Conservation (phyloP, 2,888 invertebrate genomes). For the Unio pictorum region DNA sequence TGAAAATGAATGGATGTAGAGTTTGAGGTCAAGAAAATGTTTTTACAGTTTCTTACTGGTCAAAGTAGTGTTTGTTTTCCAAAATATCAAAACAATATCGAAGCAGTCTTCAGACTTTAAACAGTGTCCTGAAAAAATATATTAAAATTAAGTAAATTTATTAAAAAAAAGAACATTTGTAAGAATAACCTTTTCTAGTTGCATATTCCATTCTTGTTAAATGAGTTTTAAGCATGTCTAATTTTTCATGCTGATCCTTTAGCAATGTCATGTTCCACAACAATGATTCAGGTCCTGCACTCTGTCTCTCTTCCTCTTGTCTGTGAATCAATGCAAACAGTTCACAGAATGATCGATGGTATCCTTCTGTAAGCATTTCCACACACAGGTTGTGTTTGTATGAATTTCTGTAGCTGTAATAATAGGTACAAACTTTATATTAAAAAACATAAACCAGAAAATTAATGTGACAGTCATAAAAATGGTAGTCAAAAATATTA, state of each 20-base stretch:
- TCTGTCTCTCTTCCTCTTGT: conserved; percentile 60
- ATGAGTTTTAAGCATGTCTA: conserved; percentile 63
- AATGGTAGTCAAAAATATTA: neutral
- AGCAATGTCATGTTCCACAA: conserved; percentile 66
- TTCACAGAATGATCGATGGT: conserved; percentile 68
- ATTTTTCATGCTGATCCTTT: conserved; percentile 66
- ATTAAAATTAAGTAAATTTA: neutral
- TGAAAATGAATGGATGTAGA: no score
- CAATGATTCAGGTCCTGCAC: conserved; percentile 68
- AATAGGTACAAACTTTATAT: conserved; percentile 1
- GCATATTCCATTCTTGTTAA: conserved; percentile 66
- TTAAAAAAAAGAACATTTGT: neutral
- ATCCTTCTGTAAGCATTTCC: conserved; percentile 69
- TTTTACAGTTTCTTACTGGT: no score
- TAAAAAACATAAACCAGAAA: neutral
- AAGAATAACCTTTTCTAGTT: conserved; percentile 55
- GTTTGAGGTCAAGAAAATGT: no score
- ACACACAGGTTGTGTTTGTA: conserved; percentile 70
- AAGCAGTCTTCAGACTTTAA: neutral
- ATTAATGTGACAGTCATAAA: neutral
- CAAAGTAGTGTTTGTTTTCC: neutral
- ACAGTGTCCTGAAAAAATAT: neutral
- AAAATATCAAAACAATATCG: neutral
- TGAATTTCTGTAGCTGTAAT: conserved; percentile 63
- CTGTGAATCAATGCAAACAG: conserved; percentile 66